Conservation (phyloP, 2,888 invertebrate genomes). For the Troides aeacus region DNA sequence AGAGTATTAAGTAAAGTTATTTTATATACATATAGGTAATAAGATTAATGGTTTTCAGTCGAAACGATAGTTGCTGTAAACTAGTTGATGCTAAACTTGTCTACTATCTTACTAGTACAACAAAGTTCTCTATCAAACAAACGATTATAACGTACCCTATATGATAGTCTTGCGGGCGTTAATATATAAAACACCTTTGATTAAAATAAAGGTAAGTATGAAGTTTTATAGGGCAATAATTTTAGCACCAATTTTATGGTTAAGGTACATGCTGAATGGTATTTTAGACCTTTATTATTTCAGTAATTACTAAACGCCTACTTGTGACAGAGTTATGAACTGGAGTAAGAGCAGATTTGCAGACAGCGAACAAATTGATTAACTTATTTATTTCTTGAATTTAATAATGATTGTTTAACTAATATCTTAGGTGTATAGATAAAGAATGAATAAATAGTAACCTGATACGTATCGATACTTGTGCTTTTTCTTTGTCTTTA, state of each 20-base stretch:
- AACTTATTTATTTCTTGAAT: background rate
- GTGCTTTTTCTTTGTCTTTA: too few species aligned
- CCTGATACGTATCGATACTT: too few species aligned
- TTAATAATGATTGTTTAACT: background rate
- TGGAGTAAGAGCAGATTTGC: constrained; percentile 10
- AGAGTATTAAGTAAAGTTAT: too few species aligned
- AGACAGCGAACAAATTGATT: background rate
- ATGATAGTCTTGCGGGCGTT: background rate
- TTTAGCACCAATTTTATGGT: constrained; percentile 15
- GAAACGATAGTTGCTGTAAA: too few species aligned
- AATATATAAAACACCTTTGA: constrained; percentile 13
- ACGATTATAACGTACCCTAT: too few species aligned
- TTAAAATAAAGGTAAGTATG: background rate
- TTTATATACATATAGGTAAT: too few species aligned
- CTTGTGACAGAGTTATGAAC: background rate
- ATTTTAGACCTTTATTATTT: constrained; percentile 9
- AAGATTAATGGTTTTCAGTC: too few species aligned
- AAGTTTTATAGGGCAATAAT: constrained; percentile 18
- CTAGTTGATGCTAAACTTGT: too few species aligned
- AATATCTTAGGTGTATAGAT: background rate
- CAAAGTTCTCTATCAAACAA: too few species aligned
- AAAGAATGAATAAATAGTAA: too few species aligned
- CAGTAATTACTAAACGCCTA: constrained; percentile 8
- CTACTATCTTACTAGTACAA: too few species aligned
- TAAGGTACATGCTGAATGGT: constrained; percentile 3